These are phyloP conservation scores for Gymnopithys bicolor DNA, from an alignment of 2,797 vertebrate species.

Conservation along the genomic window DNA sequence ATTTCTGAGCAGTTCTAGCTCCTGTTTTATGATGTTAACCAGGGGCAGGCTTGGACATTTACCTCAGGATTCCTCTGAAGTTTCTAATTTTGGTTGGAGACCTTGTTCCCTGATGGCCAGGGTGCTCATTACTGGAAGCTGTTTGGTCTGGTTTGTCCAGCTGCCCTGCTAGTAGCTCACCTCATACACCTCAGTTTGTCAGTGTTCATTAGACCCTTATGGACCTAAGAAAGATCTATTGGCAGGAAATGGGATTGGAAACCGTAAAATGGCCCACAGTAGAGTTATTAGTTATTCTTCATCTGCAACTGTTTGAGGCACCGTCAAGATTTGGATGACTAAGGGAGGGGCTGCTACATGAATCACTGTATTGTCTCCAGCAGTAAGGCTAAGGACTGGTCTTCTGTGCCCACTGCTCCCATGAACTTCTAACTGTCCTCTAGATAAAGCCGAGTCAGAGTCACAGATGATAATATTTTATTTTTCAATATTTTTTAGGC, in stretches of 20 bases:
- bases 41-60: not conserved
- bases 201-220: not conserved
- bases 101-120: not conserved
- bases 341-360: not conserved
- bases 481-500: not conserved
- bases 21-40: not conserved
- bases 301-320: not conserved
- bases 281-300: not conserved
- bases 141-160: not conserved
- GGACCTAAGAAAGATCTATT: not conserved
- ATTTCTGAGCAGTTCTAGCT: not conserved
- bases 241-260: not conserved
- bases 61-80: not conserved
- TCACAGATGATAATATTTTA: not conserved
- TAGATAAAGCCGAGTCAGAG: not conserved
- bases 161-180: not conserved
- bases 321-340: not conserved
- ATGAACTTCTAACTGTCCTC: not conserved
- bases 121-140: not conserved
- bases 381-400: not conserved
- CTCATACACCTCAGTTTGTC: not conserved
- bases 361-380: not conserved
- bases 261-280: not conserved
- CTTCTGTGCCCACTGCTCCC: not conserved
- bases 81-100: not conserved